A percentile compares a stretch with the other conserved stretches of the same genome.
Conservation (phyloP, 1,140 invertebrate species). For the Drosophila equinoxialis region DNA sequence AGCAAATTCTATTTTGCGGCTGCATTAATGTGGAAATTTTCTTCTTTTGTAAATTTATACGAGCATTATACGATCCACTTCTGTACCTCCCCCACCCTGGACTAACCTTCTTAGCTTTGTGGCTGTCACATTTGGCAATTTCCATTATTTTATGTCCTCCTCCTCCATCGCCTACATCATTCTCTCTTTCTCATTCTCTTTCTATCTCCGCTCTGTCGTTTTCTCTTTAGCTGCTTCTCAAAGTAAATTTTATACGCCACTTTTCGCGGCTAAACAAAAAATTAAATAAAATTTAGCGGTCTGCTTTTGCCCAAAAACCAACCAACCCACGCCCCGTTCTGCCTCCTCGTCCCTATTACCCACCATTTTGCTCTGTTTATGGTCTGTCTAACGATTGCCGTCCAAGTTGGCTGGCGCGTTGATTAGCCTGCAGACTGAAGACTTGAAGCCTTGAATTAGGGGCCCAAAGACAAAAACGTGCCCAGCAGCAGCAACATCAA, state of each 20-base stretch:
- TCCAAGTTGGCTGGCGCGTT: constrained; percentile 76
- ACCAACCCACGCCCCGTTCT: constrained; percentile 17
- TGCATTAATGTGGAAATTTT: constrained; percentile 69
- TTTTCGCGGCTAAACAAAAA: constrained; percentile 79
- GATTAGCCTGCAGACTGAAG: constrained; percentile 60
- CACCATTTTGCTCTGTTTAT: constrained; percentile 56
- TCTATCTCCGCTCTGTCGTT: constrained; percentile 29
- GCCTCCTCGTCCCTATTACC: not conserved
- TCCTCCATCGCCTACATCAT: constrained; percentile 5
- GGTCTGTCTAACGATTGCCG: constrained; percentile 78
- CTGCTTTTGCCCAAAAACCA: constrained; percentile 59
- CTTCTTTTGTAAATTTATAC: constrained; percentile 72
- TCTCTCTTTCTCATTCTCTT: constrained; percentile 38
- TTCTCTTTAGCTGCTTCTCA: constrained; percentile 25
- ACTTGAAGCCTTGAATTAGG: constrained; percentile 58
- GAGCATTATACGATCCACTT: constrained; percentile 70
- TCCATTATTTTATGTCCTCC: constrained; percentile 78
- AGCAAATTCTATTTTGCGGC: constrained; percentile 78
- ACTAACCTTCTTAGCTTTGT: constrained; percentile 56
- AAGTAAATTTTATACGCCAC: constrained; percentile 81
- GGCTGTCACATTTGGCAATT: constrained; percentile 80
- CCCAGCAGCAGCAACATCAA: constrained; percentile 58
- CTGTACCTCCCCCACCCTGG: not conserved
- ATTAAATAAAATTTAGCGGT: constrained; percentile 81
- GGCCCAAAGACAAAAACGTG: constrained; percentile 77